phyloP scores from a whole-genome alignment of 2,888 invertebrate genomes.

The Digitonthophagus gazella region DNA sequence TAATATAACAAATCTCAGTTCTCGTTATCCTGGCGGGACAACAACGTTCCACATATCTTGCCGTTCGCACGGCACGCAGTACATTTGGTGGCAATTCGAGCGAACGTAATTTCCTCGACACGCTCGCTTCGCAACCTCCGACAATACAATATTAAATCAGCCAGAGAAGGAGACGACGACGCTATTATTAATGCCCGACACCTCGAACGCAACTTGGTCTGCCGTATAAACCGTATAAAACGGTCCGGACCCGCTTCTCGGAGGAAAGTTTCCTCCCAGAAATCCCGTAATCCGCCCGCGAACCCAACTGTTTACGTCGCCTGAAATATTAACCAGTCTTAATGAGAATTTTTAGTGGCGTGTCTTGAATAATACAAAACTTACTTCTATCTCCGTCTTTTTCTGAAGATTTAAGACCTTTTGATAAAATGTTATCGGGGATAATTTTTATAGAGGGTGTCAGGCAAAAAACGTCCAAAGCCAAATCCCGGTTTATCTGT shows the following conservation, averaged over 20 bases:
- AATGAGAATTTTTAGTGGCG: background rate
- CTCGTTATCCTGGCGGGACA: background rate
- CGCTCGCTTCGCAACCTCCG: background rate
- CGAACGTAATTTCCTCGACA: background rate
- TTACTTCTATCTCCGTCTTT: too few relatives aligned
- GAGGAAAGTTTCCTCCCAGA: background rate
- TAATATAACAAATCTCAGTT: background rate
- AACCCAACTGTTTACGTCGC: background rate
- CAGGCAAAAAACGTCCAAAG: too few relatives aligned
- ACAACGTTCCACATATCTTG: background rate
- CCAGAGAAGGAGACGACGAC: background rate
- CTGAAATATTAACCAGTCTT: background rate
- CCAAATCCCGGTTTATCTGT: too few relatives aligned
- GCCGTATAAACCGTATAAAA: background rate
- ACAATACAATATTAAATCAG: background rate
- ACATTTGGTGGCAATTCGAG: background rate
- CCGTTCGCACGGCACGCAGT: background rate
- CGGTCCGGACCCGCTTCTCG: background rate
- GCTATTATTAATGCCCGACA: background rate
- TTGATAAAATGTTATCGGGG: too few relatives aligned
- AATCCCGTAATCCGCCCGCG: background rate
- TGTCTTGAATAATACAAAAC: background rate
- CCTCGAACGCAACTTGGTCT: background rate
- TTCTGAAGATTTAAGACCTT: too few relatives aligned
- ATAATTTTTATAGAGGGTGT: too few relatives aligned